Conservation (phyloP, 2,797 vertebrate genomes). For the Psittacula echo region DNA sequence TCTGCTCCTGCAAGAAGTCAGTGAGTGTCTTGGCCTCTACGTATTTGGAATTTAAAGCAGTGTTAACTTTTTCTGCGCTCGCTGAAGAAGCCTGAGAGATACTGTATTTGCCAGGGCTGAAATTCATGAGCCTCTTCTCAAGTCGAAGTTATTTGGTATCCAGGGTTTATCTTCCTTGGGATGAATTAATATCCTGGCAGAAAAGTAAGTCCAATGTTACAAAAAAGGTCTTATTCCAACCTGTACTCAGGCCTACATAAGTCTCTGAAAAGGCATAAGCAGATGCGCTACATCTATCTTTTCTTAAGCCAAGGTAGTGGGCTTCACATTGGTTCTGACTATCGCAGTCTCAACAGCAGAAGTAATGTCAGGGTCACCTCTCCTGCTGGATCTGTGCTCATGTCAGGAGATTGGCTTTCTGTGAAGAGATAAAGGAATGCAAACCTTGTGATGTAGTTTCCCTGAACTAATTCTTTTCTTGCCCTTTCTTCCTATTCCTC, state of each 20-base stretch:
- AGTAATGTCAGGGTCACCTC: not conserved
- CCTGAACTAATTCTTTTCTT: not conserved
- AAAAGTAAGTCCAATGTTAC: not conserved
- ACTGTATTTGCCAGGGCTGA: not conserved
- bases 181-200: not conserved
- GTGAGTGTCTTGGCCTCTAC: constrained; percentile 2
- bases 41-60: constrained; percentile 30
- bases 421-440: not conserved
- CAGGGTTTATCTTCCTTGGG: not conserved
- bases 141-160: not conserved
- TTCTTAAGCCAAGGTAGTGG: not conserved
- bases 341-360: accelerated
- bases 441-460: not conserved
- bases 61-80: not conserved
- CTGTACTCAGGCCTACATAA: accelerated
- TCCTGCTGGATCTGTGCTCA: not conserved
- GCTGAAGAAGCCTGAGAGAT: not conserved
- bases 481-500: not conserved
- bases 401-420: not conserved
- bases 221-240: not conserved
- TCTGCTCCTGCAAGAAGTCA: constrained; percentile 22
- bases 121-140: not conserved
- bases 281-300: not conserved
- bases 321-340: not conserved
- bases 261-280: not conserved